These are phyloP conservation scores for Atractosteus spatula DNA, from an alignment of 2,113 vertebrate genomes.

Conservation along the genomic window DNA sequence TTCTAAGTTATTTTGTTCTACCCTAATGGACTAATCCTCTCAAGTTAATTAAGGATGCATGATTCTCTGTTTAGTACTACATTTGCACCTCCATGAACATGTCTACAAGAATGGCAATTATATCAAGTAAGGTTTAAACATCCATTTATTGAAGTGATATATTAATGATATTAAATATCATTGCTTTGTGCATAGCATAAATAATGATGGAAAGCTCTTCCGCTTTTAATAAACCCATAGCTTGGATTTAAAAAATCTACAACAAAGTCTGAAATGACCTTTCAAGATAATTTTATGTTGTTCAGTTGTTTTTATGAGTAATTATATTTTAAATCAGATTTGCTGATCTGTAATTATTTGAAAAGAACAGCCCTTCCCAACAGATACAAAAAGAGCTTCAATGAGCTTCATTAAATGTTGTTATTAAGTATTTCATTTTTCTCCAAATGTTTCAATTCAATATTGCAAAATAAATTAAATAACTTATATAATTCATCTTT, in stretches of 20 bases:
- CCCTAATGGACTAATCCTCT: neutral
- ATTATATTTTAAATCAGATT: neutral
- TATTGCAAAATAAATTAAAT: too few species aligned
- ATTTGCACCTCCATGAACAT: neutral
- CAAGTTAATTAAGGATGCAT: neutral
- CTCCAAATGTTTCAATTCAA: too few species aligned
- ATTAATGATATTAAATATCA: neutral
- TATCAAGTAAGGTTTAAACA: slow-evolving; percentile 2
- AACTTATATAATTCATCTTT: too few species aligned
- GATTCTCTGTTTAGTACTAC: neutral
- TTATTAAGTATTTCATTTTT: too few species aligned
- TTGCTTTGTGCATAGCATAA: neutral
- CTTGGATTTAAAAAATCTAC: neutral
- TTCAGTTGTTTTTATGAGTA: neutral
- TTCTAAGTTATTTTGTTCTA: neutral
- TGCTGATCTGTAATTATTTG: neutral
- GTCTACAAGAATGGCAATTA: slow-evolving; percentile 5
- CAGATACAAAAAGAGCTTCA: neutral
- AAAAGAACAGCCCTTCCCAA: neutral
- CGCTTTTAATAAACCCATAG: neutral
- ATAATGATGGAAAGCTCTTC: neutral
- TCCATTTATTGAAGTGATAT: neutral
- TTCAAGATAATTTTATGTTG: slow-evolving; percentile 5
- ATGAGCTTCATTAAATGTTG: too few species aligned
- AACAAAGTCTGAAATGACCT: neutral